phyloP scores from a whole-genome alignment of 2,113 vertebrate species.

The Caranx melampygus region DNA sequence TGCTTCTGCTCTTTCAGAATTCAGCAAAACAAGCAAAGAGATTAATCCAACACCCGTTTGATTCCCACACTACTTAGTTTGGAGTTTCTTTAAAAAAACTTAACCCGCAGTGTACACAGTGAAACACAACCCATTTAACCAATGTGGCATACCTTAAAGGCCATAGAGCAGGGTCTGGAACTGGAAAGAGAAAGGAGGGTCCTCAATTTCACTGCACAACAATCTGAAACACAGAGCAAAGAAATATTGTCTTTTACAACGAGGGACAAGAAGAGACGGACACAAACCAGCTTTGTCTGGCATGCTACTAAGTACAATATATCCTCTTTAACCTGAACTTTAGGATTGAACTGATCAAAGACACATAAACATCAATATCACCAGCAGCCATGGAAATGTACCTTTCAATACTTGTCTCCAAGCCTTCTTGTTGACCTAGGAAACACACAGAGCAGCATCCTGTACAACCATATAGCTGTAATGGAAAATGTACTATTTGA shows the following conservation, averaged over 20 bases:
- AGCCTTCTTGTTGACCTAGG: neutral
- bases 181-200: conserved; percentile 48
- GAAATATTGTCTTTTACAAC: conserved; percentile 21
- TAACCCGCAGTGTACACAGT: conserved; percentile 1
- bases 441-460: neutral
- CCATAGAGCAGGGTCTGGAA: conserved; percentile 73
- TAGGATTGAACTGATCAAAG: neutral
- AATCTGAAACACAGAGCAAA: conserved; percentile 66
- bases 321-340: neutral
- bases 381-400: neutral
- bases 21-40: conserved; percentile 53
- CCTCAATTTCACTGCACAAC: conserved; percentile 49
- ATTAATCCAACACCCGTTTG: conserved; percentile 48
- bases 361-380: neutral
- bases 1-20: conserved; percentile 24
- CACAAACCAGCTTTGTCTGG: neutral
- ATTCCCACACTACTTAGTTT: conserved; percentile 66
- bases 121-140: conserved; percentile 31
- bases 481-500: neutral
- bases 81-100: conserved; percentile 40
- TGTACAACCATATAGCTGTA: neutral
- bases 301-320: neutral
- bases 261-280: neutral
- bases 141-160: conserved; percentile 77
- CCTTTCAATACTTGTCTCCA: neutral